Percentiles rank a stretch among this genome's conserved stretches.
These are phyloP conservation scores for Orthonyx spaldingii DNA, from an alignment of 2,113 vertebrate genomes.

Conservation along the genomic window DNA sequence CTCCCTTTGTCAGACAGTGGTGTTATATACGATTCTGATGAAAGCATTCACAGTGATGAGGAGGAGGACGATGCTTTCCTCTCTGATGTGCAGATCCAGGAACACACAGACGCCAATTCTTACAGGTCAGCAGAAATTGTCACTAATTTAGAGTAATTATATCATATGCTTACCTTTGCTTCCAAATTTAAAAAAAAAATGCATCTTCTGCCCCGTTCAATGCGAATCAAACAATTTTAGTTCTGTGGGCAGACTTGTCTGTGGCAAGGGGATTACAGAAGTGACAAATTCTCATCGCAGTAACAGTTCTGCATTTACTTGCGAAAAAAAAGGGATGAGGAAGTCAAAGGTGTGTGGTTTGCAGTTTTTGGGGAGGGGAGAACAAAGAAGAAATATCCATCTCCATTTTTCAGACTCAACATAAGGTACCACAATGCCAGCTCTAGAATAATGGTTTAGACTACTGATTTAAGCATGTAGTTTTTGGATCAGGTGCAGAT, in stretches of 20 bases:
- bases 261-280: neutral
- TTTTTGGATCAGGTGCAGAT: neutral
- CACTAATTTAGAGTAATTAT: neutral
- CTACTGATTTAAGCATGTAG: neutral
- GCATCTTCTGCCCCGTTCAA: neutral
- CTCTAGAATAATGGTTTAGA: neutral
- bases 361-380: neutral
- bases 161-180: neutral
- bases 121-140: conserved; percentile 82
- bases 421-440: neutral
- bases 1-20: conserved; percentile 92
- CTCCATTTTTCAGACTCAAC: neutral
- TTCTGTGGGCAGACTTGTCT: neutral
- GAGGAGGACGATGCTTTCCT: conserved; percentile 91
- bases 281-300: neutral
- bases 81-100: conserved; percentile 90
- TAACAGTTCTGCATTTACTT: neutral
- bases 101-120: conserved; percentile 91
- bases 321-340: neutral
- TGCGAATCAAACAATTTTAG: neutral
- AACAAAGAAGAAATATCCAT: neutral
- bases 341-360: neutral
- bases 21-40: conserved; percentile 92
- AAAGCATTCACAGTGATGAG: conserved; percentile 92
- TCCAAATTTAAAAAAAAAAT: neutral